phyloP scores from a whole-genome alignment of 2,888 invertebrate species.

The Ormyrus labotus region DNA sequence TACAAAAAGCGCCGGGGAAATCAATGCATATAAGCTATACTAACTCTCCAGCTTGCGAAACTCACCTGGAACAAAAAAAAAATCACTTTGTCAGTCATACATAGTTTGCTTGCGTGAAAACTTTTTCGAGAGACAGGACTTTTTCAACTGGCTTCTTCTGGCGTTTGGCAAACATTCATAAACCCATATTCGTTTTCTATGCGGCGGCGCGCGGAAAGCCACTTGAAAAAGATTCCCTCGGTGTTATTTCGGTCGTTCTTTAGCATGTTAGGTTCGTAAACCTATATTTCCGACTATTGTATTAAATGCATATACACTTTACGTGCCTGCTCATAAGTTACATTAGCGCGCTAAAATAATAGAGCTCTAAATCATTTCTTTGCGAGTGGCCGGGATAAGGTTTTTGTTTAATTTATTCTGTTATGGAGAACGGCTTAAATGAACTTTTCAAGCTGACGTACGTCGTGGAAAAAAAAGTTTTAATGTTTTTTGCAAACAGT shows the following conservation, averaged over 20 bases:
- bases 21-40: background rate
- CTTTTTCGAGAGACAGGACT: background rate
- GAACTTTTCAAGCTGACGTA: no score
- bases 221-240: no score
- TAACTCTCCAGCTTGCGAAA: slow-evolving; percentile 11
- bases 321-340: slow-evolving; percentile 22
- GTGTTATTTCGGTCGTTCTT: background rate
- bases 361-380: background rate
- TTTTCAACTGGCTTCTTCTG: background rate
- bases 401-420: no score
- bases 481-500: no score
- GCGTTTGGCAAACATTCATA: no score
- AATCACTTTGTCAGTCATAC: background rate
- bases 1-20: background rate
- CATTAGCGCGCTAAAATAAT: background rate
- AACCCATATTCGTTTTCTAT: no score
- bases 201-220: no score
- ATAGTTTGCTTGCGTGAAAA: background rate
- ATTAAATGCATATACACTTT: slow-evolving; percentile 7
- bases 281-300: slow-evolving; percentile 4
- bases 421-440: no score
- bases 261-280: slow-evolving; percentile 1
- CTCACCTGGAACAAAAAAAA: slow-evolving; percentile 45
- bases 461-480: no score
- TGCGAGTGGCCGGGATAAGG: no score